phyloP scores from a whole-genome alignment of 2,113 vertebrate genomes.

The Zapornia atra region DNA sequence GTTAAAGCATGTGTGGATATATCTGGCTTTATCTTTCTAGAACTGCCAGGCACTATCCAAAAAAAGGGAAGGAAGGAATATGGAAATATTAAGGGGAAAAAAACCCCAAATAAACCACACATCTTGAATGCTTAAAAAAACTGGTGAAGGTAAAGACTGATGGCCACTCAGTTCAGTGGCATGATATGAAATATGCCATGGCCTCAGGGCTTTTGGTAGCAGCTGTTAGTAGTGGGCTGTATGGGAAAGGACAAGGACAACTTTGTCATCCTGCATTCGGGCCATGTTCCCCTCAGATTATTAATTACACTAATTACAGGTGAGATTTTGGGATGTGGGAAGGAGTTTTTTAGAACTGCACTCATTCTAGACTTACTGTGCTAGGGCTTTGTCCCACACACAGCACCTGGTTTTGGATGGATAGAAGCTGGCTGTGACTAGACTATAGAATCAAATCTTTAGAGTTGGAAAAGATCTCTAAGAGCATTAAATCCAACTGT shows the following conservation, averaged over 20 bases:
- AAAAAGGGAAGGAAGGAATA: not conserved
- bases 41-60: not conserved
- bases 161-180: too few relatives aligned
- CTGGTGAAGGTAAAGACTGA: not conserved
- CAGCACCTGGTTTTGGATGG: not conserved
- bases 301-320: too few relatives aligned
- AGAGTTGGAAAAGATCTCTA: too few relatives aligned
- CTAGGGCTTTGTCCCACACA: not conserved
- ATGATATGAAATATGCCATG: accelerated
- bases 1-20: accelerated
- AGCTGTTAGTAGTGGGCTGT: not conserved
- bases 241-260: not conserved
- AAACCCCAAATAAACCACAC: not conserved
- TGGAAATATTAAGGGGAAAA: not conserved
- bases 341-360: not conserved
- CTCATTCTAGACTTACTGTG: not conserved
- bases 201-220: not conserved
- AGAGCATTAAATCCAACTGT: too few relatives aligned
- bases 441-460: too few relatives aligned
- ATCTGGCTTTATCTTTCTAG: not conserved
- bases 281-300: not conserved
- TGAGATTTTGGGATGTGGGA: not conserved
- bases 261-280: not conserved
- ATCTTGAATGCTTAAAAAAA: not conserved
- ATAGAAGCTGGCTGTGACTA: not conserved